Evolutionary conservation across 2,888 invertebrate genomes (phyloP), one percentile per base, ranked within the genome.

Genomic region (Beris morrisii): DNA sequence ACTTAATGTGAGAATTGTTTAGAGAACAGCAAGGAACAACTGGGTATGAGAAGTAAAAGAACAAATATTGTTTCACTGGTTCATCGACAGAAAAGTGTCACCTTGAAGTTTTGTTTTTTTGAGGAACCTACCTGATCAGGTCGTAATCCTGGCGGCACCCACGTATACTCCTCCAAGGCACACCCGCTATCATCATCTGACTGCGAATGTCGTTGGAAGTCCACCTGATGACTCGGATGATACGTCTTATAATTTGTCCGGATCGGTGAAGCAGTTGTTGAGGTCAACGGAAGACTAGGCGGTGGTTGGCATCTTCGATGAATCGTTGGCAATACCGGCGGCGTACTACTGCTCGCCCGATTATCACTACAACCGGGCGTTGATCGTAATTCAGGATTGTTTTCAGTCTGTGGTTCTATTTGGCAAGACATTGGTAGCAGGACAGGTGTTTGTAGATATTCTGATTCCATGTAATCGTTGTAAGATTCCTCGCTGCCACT

Each of bases 161-260:
- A 98, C 4, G 97, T 95, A 82, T 97, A 98, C 82, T 98, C 97
- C 79, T 98, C 98, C 71, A 98, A 83, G 28, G 97, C 97, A 79
- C 97, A 98, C 12, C 98, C 98, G 67, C 95, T 95, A 82, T 98
- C 98, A 79, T 97, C 97, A 81, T 98, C 98, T 69, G 95, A 95
- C 78, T 95, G 95, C 64, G 94, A 93, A 76, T 93, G 92, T 69
- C 93, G 81, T 76, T 93, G 92, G 66, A 91, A 90, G 75, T 92
- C 91, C 70, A 82, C 79, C 64, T 83, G 82, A 67, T 79, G 78
- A 69, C 76, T 78, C 65, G 74, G 74, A 67, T 74, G 73, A 72
- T 79, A 79, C 63, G 76, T 74, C 69, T 79, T 79, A 68, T 77
- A 78, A 73, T 75, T 78, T 71, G 74, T 76, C 66, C 79, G 77